Conservation (phyloP, 2,797 vertebrate genomes). For the Lates japonicus region DNA sequence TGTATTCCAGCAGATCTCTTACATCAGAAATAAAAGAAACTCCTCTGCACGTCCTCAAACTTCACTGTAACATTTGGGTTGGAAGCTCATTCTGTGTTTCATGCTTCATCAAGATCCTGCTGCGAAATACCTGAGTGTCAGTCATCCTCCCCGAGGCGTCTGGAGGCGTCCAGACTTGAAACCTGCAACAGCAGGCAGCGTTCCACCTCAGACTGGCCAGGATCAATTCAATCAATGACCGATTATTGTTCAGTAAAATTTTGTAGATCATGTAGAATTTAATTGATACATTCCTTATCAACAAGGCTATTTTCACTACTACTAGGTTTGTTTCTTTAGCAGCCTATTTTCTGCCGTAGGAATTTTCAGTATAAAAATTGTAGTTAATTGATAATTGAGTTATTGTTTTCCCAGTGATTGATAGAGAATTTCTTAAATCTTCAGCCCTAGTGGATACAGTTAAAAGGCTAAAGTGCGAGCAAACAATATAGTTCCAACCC, state of each 20-base stretch:
- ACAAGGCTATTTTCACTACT: too few species aligned
- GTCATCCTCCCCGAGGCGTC: neutral
- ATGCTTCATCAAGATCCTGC: conserved; percentile 18
- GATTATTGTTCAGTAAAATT: too few species aligned
- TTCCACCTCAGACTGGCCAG: neutral
- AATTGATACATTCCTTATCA: too few species aligned
- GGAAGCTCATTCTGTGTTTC: neutral
- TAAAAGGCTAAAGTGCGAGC: neutral
- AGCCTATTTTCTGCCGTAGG: too few species aligned
- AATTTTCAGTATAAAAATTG: too few species aligned
- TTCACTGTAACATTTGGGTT: neutral
- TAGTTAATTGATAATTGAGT: too few species aligned
- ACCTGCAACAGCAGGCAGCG: neutral
- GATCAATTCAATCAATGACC: too few species aligned
- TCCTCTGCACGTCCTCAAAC: neutral
- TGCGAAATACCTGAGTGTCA: neutral
- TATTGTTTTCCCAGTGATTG: too few species aligned
- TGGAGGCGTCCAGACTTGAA: neutral
- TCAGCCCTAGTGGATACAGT: neutral
- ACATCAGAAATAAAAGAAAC: neutral
- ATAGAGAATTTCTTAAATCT: too few species aligned
- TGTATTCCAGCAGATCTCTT: neutral
- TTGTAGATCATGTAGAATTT: too few species aligned
- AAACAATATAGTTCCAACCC: too few species aligned
- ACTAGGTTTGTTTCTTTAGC: too few species aligned